phyloP scores from a whole-genome alignment of 2,113 vertebrate genomes.

The human region DNA sequence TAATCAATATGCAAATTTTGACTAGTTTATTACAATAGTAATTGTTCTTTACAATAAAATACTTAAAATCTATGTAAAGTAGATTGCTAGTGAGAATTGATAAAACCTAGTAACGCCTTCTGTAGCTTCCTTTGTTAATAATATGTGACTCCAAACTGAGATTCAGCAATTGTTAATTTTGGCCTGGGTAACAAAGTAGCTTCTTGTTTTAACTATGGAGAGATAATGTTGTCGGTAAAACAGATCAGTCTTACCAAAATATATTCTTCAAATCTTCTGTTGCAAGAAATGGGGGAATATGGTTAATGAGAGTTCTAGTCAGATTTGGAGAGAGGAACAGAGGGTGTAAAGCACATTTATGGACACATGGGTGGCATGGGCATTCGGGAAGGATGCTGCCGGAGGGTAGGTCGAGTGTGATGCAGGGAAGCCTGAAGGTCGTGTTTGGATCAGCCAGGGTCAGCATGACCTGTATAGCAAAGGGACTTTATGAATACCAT shows the following conservation, averaged over 20 bases:
- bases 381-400: not conserved
- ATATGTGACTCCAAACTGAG: not conserved
- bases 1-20: not conserved
- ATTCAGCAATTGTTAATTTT: not conserved
- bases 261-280: not conserved
- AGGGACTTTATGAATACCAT: not conserved
- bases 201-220: not conserved
- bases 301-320: not conserved
- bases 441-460: not conserved
- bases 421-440: not conserved
- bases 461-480: not conserved
- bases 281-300: not conserved
- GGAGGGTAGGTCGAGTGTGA: rapidly evolving
- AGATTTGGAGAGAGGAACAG: not conserved
- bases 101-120: not conserved
- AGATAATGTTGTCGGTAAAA: not conserved
- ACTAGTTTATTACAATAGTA: not conserved
- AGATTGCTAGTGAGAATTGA: not conserved
- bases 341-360: not conserved
- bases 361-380: not conserved
- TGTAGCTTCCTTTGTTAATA: not conserved
- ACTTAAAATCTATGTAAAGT: not conserved
- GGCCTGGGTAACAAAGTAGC: not conserved
- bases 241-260: not conserved
- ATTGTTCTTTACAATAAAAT: not conserved